These are phyloP conservation scores for Prietella phreatophila DNA, from an alignment of 2,113 vertebrate species.

Conservation along the genomic window DNA sequence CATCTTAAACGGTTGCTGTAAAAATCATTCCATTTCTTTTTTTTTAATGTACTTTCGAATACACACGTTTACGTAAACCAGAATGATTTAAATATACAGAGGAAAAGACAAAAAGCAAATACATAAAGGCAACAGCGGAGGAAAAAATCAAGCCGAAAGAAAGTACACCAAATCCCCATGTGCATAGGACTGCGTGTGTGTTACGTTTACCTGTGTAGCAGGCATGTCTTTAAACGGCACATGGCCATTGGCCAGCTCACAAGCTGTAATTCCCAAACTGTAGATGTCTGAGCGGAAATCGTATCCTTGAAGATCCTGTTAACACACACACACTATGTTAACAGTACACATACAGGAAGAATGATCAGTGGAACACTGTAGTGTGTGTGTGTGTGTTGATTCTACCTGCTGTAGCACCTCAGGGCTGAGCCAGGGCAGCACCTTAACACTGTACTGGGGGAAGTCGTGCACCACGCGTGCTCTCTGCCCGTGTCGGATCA, in stretches of 20 bases:
- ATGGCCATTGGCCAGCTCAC: conserved; percentile 95
- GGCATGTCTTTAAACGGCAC: conserved; percentile 99
- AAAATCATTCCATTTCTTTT: background rate
- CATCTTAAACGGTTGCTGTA: background rate
- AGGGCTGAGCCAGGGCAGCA: conserved; percentile 95
- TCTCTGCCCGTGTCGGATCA: conserved; percentile 92
- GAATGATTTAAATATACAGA: background rate
- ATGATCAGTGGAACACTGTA: no score
- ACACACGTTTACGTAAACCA: background rate
- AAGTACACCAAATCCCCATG: background rate
- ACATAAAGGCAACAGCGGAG: background rate
- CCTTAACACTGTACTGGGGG: conserved; percentile 91
- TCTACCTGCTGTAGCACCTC: conserved; percentile 94
- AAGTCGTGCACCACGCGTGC: conserved; percentile 93
- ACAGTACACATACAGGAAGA: no score
- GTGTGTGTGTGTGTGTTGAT: background rate
- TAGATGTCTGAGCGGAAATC: conserved; percentile 98
- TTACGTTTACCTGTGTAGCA: conserved; percentile 82
- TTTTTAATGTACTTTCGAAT: background rate
- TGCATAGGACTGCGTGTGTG: background rate
- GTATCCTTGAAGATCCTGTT: conserved; percentile 92
- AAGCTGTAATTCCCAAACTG: conserved; percentile 95
- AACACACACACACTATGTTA: background rate
- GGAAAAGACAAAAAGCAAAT: background rate
- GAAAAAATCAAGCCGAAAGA: background rate